A percentile compares a stretch with the other conserved stretches of the same genome.
Conservation (phyloP, 53 echinoderm and acorn worm genomes). For the Mesocentrotus franciscanus region DNA sequence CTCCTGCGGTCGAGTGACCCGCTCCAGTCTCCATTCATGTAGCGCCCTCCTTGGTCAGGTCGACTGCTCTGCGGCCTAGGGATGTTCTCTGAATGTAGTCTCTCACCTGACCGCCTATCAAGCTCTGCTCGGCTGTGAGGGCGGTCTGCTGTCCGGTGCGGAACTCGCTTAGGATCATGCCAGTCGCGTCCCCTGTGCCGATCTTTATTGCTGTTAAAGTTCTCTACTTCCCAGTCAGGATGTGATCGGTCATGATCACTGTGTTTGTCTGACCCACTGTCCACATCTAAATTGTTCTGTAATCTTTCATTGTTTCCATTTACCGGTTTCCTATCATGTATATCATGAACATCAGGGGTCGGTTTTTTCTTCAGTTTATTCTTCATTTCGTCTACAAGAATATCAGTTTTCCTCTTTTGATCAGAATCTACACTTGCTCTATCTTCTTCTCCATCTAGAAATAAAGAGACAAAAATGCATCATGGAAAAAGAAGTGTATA, state of each 20-base stretch:
- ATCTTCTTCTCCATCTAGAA: slow-evolving; percentile 57
- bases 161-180: slow-evolving; percentile 53
- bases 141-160: neutral
- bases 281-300: slow-evolving; percentile 53
- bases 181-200: slow-evolving; percentile 55
- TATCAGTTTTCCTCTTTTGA: slow-evolving; percentile 64
- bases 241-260: slow-evolving; percentile 42
- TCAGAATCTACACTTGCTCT: slow-evolving; percentile 58
- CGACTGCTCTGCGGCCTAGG: slow-evolving; percentile 63
- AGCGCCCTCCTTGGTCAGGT: slow-evolving; percentile 53
- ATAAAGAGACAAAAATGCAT: slow-evolving; percentile 19
- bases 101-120: slow-evolving; percentile 59
- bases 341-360: neutral
- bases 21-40: slow-evolving; percentile 60
- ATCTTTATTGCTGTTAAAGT: slow-evolving; percentile 68
- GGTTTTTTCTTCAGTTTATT: slow-evolving; percentile 54
- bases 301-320: slow-evolving; percentile 35
- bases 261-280: slow-evolving; percentile 53
- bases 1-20: slow-evolving; percentile 69
- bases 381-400: slow-evolving; percentile 64
- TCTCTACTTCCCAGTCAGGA: slow-evolving; percentile 68
- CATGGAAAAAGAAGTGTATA: neutral
- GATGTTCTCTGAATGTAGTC: slow-evolving; percentile 44
- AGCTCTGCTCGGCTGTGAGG: slow-evolving; percentile 68
- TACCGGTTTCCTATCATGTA: slow-evolving; percentile 3